Base-by-base conservation (phyloP, 2,113 vertebrate species). In the Erinaceus europaeus region DNA sequence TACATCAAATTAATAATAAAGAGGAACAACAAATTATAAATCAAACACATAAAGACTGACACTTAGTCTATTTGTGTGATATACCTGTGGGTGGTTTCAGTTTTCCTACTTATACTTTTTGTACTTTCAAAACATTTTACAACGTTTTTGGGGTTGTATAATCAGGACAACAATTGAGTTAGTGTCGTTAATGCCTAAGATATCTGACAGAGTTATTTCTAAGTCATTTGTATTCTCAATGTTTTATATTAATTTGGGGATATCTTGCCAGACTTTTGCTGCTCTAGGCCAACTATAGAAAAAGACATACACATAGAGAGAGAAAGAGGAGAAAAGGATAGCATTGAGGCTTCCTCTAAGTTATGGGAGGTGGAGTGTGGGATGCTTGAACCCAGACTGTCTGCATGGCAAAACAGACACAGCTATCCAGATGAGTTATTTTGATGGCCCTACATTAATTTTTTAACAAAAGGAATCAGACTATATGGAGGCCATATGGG, bases 121-220 rank as follows among this genome's bases (percentile, higher is more conserved):
- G 17, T 83, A 88, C 25, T 83, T 90, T 84, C 38, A 48, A 86
- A 75, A n/a, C n/a, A n/a, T n/a, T n/a, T n/a, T n/a, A n/a, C n/a
- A n/a, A n/a, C n/a, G n/a, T n/a, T 29, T 67, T 32, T 18, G 68
- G 17, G 86, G 73, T 32, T 73, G 20, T 69, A 57, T 38, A 65
- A 32, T 65, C 5, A 57, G 50, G 48, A 84, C 62, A 89, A 68
- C 17, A 40, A 32, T 65, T 90, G 65, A 61, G 17, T 46, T 46
- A 2, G 44, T 18, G 32, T 38, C 21, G 71, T 68, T 80, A 91
- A 64, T 72, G 27, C 4, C 9, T 75, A 34, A 52, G 8, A 8
- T 62, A 62, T 44, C 44, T 69, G 72, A 6, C 14, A 78, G 38
- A 77, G 11, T 53, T 84, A 8, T 62, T 90, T 20, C 6, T 75